Evolutionary conservation across 2,888 invertebrate species (phyloP), one percentile per base, ranked within the genome.

Genomic region (Cephus nigrinus): DNA sequence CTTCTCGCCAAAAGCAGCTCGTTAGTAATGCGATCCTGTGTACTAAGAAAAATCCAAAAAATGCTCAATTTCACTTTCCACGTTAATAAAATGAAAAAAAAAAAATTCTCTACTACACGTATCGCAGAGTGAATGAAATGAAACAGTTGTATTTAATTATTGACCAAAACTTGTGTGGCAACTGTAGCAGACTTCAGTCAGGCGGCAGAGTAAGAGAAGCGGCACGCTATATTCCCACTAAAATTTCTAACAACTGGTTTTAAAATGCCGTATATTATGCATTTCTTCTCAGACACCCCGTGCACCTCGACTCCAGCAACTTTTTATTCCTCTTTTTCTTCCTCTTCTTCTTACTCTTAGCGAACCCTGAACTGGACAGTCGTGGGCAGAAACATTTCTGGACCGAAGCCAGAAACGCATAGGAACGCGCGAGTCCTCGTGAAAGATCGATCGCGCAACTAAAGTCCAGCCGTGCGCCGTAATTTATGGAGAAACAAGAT

Each of bases 241-340:
- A 69, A 75, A 75, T 75, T 74, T 77, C 75, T 69, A 77, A 75
- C 77, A 71, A 77, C 77, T 77, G 77, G 77, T 77, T 77, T 77
- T 75, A 75, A 77, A 75, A 69, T 75, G 77, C 68, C 74, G 77
- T 77, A 75, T 71, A 77, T 77, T 71, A 77, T 74, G 75, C 75
- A 69, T 31, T 34, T 69, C 69, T 15, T 40, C 40, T 40, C 40
- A 40, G 40, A 40, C 40, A 40, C 40, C 40, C 40, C 15, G 40
- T 40, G 40, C 40, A 40, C 40, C 40, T 40, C 40, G 5, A 5
- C 40, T 40, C 40, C 15, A 15, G 15, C 40, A 40, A 40, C 40
- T 40, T 40, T 15, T 40, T 40, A 15, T 69, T 69, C n/a, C 4
- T 69, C 30, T 4, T 32, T n/a, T 32, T 69, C 69, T 69, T 69